A percentile compares a stretch with the other conserved stretches of the same genome.
phyloP scores from a whole-genome alignment of 2,113 vertebrate species.

The Cinclus mexicanus region DNA sequence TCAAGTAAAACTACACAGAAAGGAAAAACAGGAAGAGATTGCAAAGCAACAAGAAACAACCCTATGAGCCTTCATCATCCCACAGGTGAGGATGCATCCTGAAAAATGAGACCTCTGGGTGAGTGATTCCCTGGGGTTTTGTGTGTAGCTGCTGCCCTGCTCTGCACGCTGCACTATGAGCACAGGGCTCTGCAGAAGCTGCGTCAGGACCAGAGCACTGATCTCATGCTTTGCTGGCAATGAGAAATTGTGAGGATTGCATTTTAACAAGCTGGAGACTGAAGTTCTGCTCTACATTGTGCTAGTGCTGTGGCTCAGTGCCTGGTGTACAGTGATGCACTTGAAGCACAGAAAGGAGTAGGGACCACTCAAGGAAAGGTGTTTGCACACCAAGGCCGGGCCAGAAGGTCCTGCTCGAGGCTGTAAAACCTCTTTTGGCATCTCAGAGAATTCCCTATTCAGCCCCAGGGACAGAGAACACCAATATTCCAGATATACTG shows the following conservation, averaged over 20 bases:
- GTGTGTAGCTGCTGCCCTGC: not conserved
- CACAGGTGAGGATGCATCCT: accelerated
- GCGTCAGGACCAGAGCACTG: not conserved
- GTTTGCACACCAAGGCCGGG: not conserved
- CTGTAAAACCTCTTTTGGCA: not conserved
- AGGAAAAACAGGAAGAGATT: not conserved
- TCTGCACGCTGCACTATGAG: accelerated
- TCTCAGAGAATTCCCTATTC: not conserved
- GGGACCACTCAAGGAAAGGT: not conserved
- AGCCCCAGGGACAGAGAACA: not conserved
- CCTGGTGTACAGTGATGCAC: not conserved
- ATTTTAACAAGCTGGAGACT: conserved; percentile 21
- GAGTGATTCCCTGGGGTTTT: not conserved
- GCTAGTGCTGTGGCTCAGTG: not conserved
- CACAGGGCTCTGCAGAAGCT: not conserved
- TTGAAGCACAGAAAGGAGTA: not conserved
- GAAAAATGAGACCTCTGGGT: not conserved
- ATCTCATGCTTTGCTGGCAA: not conserved
- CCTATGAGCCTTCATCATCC: not conserved
- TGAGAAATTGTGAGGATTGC: not conserved
- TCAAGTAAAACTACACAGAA: not conserved
- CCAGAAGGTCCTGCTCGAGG: not conserved
- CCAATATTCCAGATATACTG: not conserved
- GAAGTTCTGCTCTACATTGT: not conserved
- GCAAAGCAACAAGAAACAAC: not conserved